A percentile compares a stretch with the other conserved stretches of the same genome.
Evolutionary conservation across 2,113 vertebrate genomes (phyloP).

Genomic region (Probosciger aterrimus): DNA sequence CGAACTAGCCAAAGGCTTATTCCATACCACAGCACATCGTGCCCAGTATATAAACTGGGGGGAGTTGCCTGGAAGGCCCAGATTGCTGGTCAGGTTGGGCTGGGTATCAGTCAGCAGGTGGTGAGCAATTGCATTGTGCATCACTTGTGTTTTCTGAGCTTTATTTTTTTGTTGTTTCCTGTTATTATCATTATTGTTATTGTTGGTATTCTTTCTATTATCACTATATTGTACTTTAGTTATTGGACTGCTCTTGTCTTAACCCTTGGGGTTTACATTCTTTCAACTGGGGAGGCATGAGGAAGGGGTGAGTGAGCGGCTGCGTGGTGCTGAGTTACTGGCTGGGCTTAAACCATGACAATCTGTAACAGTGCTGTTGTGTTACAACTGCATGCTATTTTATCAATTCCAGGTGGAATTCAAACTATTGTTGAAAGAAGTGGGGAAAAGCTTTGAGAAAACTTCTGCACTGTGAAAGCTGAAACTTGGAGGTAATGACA

Average conservation of each 20-base stretch:
- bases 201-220: background rate
- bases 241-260: background rate
- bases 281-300: background rate
- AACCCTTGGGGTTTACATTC: background rate
- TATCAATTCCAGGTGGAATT: slow-evolving; percentile 14
- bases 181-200: background rate
- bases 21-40: background rate
- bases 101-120: background rate
- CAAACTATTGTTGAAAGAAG: background rate
- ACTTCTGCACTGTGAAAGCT: background rate
- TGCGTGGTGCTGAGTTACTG: background rate
- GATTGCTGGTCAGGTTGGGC: background rate
- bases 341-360: background rate
- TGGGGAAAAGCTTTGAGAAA: background rate
- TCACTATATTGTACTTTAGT: background rate
- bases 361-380: background rate
- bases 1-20: background rate
- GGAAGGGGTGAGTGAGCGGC: background rate
- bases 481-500: background rate
- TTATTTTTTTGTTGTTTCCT: background rate
- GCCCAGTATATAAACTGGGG: background rate
- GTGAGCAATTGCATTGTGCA: background rate
- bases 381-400: background rate
- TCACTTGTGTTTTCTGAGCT: background rate
- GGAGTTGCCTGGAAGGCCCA: background rate